These are phyloP conservation scores for Indicator indicator DNA, from an alignment of 2,113 vertebrate genomes.

Conservation along the genomic window DNA sequence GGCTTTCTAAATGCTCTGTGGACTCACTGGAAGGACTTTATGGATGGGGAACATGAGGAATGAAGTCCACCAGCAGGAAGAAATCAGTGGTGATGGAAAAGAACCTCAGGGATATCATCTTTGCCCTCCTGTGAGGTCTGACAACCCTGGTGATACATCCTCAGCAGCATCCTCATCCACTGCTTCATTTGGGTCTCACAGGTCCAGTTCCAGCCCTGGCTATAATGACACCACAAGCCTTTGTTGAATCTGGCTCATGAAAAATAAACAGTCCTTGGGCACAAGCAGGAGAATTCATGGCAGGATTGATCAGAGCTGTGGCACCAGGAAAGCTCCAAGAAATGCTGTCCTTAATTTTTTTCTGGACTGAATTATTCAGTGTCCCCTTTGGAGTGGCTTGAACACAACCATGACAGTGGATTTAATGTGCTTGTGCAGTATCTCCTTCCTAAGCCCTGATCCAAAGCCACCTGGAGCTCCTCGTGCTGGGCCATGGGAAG, in stretches of 20 bases:
- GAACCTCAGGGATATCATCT: not conserved
- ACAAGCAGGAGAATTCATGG: not conserved
- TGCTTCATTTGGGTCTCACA: not conserved
- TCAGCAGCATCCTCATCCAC: not conserved
- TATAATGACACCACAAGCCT: not conserved
- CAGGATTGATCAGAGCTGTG: not conserved
- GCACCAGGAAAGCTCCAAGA: not conserved
- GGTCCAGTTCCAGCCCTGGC: not conserved
- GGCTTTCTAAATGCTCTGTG: not conserved
- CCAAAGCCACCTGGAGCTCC: not conserved
- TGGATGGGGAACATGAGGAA: not conserved
- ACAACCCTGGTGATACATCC: not conserved
- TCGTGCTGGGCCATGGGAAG: accelerated
- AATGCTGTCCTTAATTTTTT: not conserved
- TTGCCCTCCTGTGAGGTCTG: not conserved
- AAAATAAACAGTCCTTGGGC: not conserved
- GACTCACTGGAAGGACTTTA: not conserved
- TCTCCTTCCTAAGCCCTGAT: accelerated
- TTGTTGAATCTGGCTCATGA: not conserved
- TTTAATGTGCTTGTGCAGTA: accelerated
- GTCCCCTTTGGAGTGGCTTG: not conserved
- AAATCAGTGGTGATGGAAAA: not conserved
- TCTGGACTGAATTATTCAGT: conserved; percentile 3
- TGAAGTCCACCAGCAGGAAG: not conserved
- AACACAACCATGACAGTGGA: not conserved